A percentile compares a stretch with the other conserved stretches of the same genome.
phyloP scores from a whole-genome alignment of 2,113 vertebrate species.

The Oreochromis spilurus region DNA sequence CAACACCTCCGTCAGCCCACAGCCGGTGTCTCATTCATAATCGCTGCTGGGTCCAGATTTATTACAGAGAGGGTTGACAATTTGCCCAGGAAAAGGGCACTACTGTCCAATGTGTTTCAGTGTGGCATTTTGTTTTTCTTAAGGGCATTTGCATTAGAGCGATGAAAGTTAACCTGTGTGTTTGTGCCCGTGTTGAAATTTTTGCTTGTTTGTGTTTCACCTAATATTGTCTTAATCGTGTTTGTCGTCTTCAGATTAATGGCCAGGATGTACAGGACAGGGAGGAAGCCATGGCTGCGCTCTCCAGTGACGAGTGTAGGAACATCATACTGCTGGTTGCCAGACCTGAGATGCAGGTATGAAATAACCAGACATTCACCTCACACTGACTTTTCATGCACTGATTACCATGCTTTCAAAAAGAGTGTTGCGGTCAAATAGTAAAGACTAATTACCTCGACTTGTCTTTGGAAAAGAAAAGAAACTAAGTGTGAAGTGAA shows the following conservation, averaged over 20 bases:
- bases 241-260: slow-evolving; percentile 84
- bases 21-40: slow-evolving; percentile 80
- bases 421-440: neutral
- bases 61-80: slow-evolving; percentile 76
- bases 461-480: neutral
- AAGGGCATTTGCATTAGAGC: neutral
- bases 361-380: neutral
- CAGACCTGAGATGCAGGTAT: slow-evolving; percentile 91
- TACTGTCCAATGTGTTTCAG: slow-evolving; percentile 1
- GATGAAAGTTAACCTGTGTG: neutral
- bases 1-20: slow-evolving; percentile 70
- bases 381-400: neutral
- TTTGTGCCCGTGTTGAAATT: neutral
- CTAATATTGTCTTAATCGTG: neutral
- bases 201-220: neutral
- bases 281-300: slow-evolving; percentile 87
- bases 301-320: slow-evolving; percentile 85
- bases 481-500: neutral
- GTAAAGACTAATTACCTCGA: neutral
- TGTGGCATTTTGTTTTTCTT: neutral
- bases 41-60: slow-evolving; percentile 72
- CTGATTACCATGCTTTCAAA: too few relatives aligned
- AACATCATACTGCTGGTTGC: slow-evolving; percentile 87
- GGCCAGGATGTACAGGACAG: slow-evolving; percentile 90
- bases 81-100: slow-evolving; percentile 52